Conservation (phyloP, 1,140 invertebrate species). For the Atta cephalotes region DNA sequence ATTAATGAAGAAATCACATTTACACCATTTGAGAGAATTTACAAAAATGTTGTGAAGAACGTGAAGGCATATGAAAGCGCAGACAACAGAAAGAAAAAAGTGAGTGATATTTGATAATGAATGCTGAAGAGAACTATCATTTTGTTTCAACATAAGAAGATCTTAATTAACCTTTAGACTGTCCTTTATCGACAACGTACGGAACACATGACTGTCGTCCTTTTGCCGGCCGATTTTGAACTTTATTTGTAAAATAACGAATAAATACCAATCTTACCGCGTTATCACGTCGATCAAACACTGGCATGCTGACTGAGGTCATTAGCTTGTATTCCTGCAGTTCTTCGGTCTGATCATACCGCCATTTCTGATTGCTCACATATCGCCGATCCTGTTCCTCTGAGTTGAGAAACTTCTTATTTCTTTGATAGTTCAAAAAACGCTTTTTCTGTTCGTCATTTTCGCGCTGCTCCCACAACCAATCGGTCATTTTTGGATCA, state of each 20-base stretch:
- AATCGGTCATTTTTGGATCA: conserved; percentile 95
- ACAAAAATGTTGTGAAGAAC: background rate
- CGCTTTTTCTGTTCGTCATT: conserved; percentile 91
- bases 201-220: background rate
- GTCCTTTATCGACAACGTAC: conserved; percentile 1
- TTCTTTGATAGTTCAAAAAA: conserved; percentile 88
- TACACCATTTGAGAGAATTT: background rate
- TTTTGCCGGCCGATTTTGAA: background rate
- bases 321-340: conserved; percentile 91
- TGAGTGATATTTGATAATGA: conserved; percentile 28
- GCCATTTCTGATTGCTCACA: conserved; percentile 83
- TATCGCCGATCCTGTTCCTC: conserved; percentile 87
- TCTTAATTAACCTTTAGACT: background rate
- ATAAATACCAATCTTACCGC: conserved; percentile 88
- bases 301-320: conserved; percentile 96
- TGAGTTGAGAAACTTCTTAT: conserved; percentile 86
- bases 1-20: background rate
- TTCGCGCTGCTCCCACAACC: conserved; percentile 94
- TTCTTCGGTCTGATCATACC: conserved; percentile 87
- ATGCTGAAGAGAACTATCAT: conserved; percentile 7
- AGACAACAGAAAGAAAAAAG: conserved; percentile 26
- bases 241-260: background rate
- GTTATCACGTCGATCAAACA: conserved; percentile 93
- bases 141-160: background rate
- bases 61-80: conserved; percentile 13